These are phyloP conservation scores for Embiotoca jacksoni DNA, from an alignment of 2,113 vertebrate genomes.

Conservation along the genomic window DNA sequence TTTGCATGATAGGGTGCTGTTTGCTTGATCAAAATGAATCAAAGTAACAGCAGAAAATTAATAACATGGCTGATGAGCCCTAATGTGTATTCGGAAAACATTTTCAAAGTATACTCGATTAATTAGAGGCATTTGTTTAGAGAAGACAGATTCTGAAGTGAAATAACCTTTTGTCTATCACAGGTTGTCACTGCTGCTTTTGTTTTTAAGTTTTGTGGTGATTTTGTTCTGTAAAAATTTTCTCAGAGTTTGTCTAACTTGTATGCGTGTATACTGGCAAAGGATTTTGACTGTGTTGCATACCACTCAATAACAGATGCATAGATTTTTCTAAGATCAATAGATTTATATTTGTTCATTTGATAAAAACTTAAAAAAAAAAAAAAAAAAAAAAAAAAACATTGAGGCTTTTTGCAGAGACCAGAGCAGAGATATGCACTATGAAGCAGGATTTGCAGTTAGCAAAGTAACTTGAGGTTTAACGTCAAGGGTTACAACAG, in stretches of 20 bases:
- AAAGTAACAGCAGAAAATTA: background rate
- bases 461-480: too few relatives aligned
- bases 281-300: too few relatives aligned
- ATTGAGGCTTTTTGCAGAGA: too few relatives aligned
- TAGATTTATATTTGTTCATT: too few relatives aligned
- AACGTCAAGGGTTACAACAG: too few relatives aligned
- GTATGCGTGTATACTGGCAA: too few relatives aligned
- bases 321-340: too few relatives aligned
- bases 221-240: background rate
- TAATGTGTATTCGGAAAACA: slow-evolving; percentile 3
- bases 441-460: too few relatives aligned
- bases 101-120: slow-evolving; percentile 7
- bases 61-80: slow-evolving; percentile 14
- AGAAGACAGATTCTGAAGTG: background rate
- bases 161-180: background rate
- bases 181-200: background rate
- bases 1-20: background rate
- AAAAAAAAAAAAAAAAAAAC: too few relatives aligned
- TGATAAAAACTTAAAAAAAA: too few relatives aligned
- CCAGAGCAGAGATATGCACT: too few relatives aligned
- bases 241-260: background rate
- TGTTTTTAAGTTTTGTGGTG: background rate
- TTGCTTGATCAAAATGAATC: background rate
- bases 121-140: background rate
- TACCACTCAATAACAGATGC: too few relatives aligned